Evolutionary conservation across 2,797 vertebrate species (phyloP).

Genomic region (Aphelocoma californica): DNA sequence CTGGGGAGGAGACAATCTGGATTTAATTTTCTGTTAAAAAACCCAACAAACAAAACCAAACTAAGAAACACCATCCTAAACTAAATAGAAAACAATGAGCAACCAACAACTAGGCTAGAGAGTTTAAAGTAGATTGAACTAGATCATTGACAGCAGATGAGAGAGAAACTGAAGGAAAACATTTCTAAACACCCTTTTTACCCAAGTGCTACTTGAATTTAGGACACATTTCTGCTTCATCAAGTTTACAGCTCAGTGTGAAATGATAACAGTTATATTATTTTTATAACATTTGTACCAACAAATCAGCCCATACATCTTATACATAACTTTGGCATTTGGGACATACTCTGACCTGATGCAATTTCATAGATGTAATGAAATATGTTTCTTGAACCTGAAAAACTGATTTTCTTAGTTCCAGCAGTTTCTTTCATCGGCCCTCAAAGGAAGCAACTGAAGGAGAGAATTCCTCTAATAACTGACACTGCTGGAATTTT

Average conservation of each 20-base stretch:
- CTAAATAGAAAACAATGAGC: background rate
- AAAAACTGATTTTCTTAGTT: background rate
- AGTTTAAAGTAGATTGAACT: background rate
- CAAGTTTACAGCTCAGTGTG: background rate
- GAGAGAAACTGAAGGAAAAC: background rate
- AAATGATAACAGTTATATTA: background rate
- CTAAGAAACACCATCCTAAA: background rate
- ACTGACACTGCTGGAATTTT: background rate
- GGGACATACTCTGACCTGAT: background rate
- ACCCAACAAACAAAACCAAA: background rate
- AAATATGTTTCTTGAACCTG: background rate
- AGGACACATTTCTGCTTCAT: background rate
- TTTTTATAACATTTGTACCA: background rate
- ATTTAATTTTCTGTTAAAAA: background rate
- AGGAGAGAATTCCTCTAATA: background rate
- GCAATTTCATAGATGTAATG: background rate
- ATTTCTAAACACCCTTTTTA: background rate
- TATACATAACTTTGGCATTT: background rate
- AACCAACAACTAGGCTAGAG: background rate
- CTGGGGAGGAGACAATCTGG: background rate
- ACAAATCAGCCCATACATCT: background rate
- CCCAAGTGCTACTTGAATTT: background rate
- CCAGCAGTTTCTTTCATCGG: background rate
- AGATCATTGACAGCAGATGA: background rate
- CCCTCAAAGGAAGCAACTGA: background rate